Percentiles rank a stretch among this genome's conserved stretches.
Evolutionary conservation across 2,113 vertebrate species (phyloP).

Genomic region (Anseranas semipalmata): DNA sequence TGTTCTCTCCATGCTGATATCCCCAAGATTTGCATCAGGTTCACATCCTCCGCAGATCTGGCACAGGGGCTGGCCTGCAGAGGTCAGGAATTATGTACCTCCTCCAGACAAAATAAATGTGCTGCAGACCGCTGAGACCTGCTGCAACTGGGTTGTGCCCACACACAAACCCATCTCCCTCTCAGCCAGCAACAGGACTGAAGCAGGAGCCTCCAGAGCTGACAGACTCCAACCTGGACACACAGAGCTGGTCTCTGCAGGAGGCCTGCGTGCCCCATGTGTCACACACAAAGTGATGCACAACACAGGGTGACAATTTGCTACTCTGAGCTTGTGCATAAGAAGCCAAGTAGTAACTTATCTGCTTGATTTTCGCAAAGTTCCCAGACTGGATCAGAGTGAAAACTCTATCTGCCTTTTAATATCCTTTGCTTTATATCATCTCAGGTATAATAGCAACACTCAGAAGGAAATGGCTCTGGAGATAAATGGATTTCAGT

Average conservation of each 20-base stretch:
- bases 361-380: background rate
- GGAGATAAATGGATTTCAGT: background rate
- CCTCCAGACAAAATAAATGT: background rate
- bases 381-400: background rate
- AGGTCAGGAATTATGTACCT: background rate
- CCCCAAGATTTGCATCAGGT: background rate
- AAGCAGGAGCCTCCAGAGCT: background rate
- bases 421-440: background rate
- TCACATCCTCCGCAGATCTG: background rate
- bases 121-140: background rate
- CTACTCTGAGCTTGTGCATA: background rate
- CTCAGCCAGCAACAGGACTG: background rate
- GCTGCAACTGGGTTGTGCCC: background rate
- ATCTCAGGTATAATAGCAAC: background rate
- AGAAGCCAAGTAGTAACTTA: background rate
- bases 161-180: background rate
- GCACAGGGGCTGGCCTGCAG: background rate
- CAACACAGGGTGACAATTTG: background rate
- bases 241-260: background rate
- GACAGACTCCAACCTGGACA: background rate
- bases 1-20: background rate
- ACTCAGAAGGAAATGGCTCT: background rate
- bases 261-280: background rate
- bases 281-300: accelerated
- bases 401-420: background rate